A percentile compares a stretch with the other conserved stretches of the same genome.
phyloP scores from a whole-genome alignment of 2,888 invertebrate species.

The Aphodius granarius region DNA sequence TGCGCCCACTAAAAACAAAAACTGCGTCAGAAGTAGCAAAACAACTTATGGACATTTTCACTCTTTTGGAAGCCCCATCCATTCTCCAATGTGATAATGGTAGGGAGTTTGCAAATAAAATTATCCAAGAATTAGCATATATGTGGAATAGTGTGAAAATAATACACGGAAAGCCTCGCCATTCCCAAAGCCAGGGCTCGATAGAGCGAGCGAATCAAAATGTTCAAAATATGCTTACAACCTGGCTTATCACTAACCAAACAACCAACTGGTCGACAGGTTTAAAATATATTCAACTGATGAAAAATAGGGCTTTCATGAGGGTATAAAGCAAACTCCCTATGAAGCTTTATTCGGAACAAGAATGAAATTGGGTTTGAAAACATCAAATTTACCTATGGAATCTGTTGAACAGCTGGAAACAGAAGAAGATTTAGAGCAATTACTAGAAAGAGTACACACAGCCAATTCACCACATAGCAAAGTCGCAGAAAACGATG shows the following conservation, averaged over 20 bases:
- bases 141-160: too few relatives aligned
- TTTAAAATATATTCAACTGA: constrained; percentile 30
- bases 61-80: too few relatives aligned
- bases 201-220: constrained; percentile 5
- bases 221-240: constrained; percentile 9
- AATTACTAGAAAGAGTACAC: constrained; percentile 27
- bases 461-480: constrained; percentile 24
- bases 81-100: too few relatives aligned
- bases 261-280: constrained; percentile 26
- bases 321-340: constrained; percentile 23
- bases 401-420: constrained; percentile 33
- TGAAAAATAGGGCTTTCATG: constrained; percentile 30
- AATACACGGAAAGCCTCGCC: too few relatives aligned
- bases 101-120: too few relatives aligned
- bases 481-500: constrained; percentile 20
- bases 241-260: constrained; percentile 14
- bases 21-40: too few relatives aligned
- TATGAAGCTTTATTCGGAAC: constrained; percentile 22
- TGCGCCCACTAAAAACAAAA: too few relatives aligned
- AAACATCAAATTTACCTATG: constrained; percentile 30
- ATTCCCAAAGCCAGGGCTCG: constrained; percentile 4
- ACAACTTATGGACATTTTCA: too few relatives aligned
- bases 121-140: too few relatives aligned
- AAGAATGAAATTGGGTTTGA: constrained; percentile 27
- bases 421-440: constrained; percentile 30